phyloP scores from a whole-genome alignment of 2,888 invertebrate genomes.

The Drosophila imparisetae region DNA sequence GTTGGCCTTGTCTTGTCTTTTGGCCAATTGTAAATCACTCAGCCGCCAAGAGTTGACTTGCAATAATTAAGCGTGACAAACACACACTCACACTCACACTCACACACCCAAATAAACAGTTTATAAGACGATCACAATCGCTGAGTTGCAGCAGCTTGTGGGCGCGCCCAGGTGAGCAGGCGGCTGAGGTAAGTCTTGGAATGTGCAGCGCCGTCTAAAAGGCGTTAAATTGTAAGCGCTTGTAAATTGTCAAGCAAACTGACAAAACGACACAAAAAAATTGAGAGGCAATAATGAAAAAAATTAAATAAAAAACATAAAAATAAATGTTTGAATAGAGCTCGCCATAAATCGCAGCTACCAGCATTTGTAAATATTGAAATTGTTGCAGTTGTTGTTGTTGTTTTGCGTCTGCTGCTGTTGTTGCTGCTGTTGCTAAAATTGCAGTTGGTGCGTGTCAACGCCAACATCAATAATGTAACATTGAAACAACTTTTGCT shows the following conservation, averaged over 20 bases:
- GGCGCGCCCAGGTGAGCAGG: constrained; percentile 32
- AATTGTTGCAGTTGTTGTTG: constrained; percentile 25
- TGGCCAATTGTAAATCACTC: constrained; percentile 62
- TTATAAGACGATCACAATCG: constrained; percentile 43
- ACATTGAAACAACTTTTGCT: constrained; percentile 57
- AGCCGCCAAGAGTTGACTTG: constrained; percentile 65
- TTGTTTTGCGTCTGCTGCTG: constrained; percentile 1
- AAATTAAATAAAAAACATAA: not conserved
- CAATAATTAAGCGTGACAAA: constrained; percentile 64
- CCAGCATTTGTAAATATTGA: constrained; percentile 44
- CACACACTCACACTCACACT: constrained; percentile 23
- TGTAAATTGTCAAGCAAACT: constrained; percentile 50
- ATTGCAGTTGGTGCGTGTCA: constrained; percentile 33
- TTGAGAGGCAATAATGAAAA: constrained; percentile 12
- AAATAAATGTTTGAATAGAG: not conserved
- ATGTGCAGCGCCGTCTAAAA: constrained; percentile 34
- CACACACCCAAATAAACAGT: constrained; percentile 16
- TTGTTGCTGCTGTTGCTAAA: constrained; percentile 16
- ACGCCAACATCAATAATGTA: constrained; percentile 48
- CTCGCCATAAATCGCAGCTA: constrained; percentile 24
- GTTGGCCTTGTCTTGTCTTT: constrained; percentile 60
- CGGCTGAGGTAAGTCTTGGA: constrained; percentile 38
- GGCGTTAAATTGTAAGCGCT: constrained; percentile 59
- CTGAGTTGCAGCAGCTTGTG: constrained; percentile 15
- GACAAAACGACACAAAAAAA: constrained; percentile 32